Evolutionary conservation across 1,140 invertebrate species (phyloP).

Genomic region (Pinna nobilis): DNA sequence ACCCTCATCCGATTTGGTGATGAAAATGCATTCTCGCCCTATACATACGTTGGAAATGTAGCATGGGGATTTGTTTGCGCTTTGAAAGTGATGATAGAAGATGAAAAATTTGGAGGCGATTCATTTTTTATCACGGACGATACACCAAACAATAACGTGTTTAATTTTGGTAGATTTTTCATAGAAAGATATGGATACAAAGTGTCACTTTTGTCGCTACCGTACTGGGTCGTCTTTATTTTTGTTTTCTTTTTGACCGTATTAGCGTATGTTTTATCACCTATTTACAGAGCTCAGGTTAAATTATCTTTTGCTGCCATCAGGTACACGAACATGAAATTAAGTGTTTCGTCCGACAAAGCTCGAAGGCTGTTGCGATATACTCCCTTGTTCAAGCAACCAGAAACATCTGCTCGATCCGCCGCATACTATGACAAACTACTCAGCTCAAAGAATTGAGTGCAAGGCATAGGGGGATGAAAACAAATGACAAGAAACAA

Average conservation of each 20-base stretch:
- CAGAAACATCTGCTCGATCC: conserved; percentile 1
- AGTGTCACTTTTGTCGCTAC: neutral
- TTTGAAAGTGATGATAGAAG: neutral
- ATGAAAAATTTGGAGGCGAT: conserved; percentile 6
- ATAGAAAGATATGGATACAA: conserved; percentile 10
- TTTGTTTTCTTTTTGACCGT: neutral
- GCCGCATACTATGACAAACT: conserved; percentile 5
- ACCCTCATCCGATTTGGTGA: neutral
- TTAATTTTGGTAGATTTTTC: conserved; percentile 9
- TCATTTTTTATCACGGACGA: conserved; percentile 22
- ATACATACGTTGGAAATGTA: conserved; percentile 24
- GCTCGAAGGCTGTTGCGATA: conserved; percentile 8
- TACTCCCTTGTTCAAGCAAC: conserved; percentile 9
- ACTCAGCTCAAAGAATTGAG: no score
- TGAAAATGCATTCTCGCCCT: neutral
- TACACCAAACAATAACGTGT: conserved; percentile 6
- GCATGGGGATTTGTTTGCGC: conserved; percentile 32
- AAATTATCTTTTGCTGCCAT: neutral
- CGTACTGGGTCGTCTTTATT: neutral
- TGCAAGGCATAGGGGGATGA: no score
- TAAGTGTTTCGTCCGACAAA: conserved; percentile 11
- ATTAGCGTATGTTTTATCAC: conserved; percentile 18
- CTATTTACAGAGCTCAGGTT: neutral
- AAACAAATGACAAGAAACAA: no score
- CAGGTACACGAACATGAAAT: conserved; percentile 10